phyloP scores from a whole-genome alignment of 1,140 invertebrate species.

The Drosophila lowei region DNA sequence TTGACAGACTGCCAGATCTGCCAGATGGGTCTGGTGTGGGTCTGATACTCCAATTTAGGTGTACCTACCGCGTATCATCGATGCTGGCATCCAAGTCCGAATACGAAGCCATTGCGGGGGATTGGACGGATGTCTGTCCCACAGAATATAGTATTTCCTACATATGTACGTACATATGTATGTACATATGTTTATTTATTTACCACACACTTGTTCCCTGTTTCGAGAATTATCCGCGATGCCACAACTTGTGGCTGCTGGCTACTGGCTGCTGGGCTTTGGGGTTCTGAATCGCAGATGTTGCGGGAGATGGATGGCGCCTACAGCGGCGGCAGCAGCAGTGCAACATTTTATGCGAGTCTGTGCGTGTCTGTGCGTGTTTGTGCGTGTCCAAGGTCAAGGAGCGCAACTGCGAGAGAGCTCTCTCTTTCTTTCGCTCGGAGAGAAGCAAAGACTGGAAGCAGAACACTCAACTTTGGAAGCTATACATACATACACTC shows the following conservation, averaged over 20 bases:
- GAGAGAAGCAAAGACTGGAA: too few relatives aligned
- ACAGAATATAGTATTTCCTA: neutral
- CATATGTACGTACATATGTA: slow-evolving; percentile 19
- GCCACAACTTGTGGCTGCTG: slow-evolving; percentile 72
- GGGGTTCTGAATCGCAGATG: slow-evolving; percentile 17
- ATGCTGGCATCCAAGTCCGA: slow-evolving; percentile 32
- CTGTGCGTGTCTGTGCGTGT: slow-evolving; percentile 26
- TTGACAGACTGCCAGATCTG: slow-evolving; percentile 27
- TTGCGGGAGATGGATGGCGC: slow-evolving; percentile 10
- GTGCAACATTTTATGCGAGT: slow-evolving; percentile 11
- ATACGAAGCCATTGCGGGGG: slow-evolving; percentile 38
- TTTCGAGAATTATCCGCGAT: slow-evolving; percentile 34
- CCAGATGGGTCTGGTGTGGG: slow-evolving; percentile 7
- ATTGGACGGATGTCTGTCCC: slow-evolving; percentile 2
- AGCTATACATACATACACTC: neutral
- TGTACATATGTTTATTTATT: slow-evolving; percentile 1
- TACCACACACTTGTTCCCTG: slow-evolving; percentile 1
- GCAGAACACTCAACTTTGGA: too few relatives aligned
- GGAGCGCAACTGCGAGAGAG: slow-evolving; percentile 52
- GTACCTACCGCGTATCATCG: too few relatives aligned
- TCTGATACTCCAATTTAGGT: slow-evolving; percentile 2
- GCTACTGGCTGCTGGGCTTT: slow-evolving; percentile 32
- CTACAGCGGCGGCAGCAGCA: neutral
- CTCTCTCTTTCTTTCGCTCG: slow-evolving; percentile 18
- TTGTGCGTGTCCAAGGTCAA: slow-evolving; percentile 71